Percentiles rank a stretch among this genome's conserved stretches.
Conservation (phyloP, 2,113 vertebrate species). For the Hyperoodon ampullatus region DNA sequence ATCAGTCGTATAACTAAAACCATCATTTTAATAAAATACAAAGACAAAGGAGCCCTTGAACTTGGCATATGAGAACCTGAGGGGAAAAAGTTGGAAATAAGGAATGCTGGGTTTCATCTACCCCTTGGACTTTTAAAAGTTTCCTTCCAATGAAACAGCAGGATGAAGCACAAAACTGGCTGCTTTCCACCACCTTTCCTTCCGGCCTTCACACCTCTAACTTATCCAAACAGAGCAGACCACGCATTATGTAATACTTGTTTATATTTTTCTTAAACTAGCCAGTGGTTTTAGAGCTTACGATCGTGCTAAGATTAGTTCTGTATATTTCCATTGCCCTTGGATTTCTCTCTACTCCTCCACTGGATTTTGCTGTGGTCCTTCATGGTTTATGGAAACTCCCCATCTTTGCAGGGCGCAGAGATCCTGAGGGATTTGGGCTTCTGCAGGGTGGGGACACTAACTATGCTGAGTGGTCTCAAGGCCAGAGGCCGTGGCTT, state of each 20-base stretch:
- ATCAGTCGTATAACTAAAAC: not conserved
- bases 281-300: not conserved
- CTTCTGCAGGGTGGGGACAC: not conserved
- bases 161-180: fast-evolving
- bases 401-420: not conserved
- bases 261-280: not conserved
- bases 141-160: not conserved
- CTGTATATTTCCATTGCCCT: not conserved
- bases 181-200: not conserved
- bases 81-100: not conserved
- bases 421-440: too few species aligned
- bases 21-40: not conserved
- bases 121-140: not conserved
- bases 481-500: not conserved
- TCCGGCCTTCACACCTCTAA: not conserved
- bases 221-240: too few species aligned
- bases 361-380: not conserved
- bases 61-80: not conserved
- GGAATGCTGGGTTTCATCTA: not conserved
- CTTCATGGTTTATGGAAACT: not conserved
- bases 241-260: fast-evolving
- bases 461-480: not conserved
- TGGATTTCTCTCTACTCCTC: not conserved
- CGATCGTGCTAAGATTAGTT: fast-evolving
- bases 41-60: not conserved